phyloP scores from a whole-genome alignment of 2,113 vertebrate genomes.

The Amazona vittata region DNA sequence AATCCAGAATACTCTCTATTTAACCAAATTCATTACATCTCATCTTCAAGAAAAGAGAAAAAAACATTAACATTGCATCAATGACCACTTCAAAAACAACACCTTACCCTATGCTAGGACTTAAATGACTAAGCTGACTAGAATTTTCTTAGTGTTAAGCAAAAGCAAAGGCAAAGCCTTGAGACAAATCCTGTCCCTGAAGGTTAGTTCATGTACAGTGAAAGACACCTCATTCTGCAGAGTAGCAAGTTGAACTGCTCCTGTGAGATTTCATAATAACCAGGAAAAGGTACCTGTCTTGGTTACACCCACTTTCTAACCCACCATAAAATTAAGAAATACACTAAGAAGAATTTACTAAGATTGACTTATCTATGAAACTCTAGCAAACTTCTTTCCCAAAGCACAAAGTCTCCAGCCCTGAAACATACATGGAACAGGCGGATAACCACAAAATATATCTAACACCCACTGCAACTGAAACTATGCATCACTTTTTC shows the following conservation, averaged over 20 bases:
- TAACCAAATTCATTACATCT: background rate
- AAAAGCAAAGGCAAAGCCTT: background rate
- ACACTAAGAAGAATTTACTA: background rate
- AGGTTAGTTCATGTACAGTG: accelerated
- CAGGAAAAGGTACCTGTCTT: slow-evolving; percentile 10
- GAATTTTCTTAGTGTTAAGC: background rate
- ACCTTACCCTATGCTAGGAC: background rate
- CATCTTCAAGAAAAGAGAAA: background rate
- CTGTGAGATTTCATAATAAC: background rate
- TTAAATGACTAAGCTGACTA: background rate
- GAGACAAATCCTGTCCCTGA: background rate
- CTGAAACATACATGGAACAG: background rate
- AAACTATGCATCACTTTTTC: background rate
- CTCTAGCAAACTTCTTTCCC: background rate
- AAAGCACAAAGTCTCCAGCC: background rate
- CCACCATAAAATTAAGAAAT: background rate
- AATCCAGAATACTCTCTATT: background rate
- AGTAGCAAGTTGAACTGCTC: background rate
- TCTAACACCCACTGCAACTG: background rate
- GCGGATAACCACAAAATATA: background rate
- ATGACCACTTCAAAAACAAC: background rate
- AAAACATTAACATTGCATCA: background rate
- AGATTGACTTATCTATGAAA: background rate
- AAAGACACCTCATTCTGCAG: background rate
- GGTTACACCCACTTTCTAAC: background rate